Percentiles rank a stretch among this genome's conserved stretches.
Evolutionary conservation across 2,888 invertebrate genomes (phyloP).

Genomic region (Palloptera scutellata): DNA sequence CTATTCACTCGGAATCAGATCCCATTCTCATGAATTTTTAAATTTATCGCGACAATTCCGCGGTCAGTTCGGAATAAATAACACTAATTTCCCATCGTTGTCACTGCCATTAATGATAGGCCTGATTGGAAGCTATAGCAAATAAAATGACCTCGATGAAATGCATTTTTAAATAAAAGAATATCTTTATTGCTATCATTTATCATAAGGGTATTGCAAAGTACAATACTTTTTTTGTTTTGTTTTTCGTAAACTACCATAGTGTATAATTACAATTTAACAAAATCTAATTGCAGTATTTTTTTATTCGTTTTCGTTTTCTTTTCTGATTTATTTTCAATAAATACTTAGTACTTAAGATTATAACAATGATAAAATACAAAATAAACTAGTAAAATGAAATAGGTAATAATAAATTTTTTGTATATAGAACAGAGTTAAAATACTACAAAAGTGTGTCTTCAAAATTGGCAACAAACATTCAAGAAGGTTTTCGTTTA

Average conservation of each 20-base stretch:
- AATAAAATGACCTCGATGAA: no score
- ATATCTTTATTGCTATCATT: conserved; percentile 30
- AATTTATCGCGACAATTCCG: no score
- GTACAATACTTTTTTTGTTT: conserved; percentile 8
- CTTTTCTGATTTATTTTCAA: conserved; percentile 1
- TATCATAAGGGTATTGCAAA: no score
- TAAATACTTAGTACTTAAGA: conserved; percentile 4
- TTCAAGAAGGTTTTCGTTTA: no score
- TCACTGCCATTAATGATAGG: no score
- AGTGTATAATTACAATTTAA: conserved; percentile 18
- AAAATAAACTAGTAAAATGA: conserved; percentile 24
- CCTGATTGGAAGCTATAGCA: no score
- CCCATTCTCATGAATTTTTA: no score
- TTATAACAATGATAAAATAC: conserved; percentile 16
- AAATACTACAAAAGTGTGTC: no score
- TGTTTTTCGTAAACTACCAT: conserved; percentile 5
- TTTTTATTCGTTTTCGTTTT: conserved; percentile 11
- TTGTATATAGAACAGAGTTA: conserved; percentile 5
- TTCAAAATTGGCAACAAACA: no score
- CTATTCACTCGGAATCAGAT: no score
- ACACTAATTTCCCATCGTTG: no score
- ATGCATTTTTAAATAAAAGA: conserved; percentile 27
- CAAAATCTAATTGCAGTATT: conserved; percentile 11
- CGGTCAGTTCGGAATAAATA: no score
- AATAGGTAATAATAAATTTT: not conserved